Percentiles rank a stretch among this genome's conserved stretches.
phyloP scores from a whole-genome alignment of 1,140 invertebrate genomes.

The Akabosia matsudoensis region DNA sequence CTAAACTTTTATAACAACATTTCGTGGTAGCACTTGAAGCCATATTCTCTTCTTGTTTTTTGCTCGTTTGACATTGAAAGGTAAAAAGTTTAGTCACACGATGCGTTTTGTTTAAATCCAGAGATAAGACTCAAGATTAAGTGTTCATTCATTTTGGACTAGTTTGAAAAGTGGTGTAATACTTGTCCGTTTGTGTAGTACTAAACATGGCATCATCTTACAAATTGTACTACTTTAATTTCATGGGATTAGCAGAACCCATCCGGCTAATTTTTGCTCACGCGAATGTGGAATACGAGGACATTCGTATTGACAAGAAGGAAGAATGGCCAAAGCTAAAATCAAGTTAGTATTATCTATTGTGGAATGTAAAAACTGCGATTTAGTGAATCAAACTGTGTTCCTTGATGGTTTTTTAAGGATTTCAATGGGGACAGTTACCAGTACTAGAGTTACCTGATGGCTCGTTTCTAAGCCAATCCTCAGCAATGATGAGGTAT shows the following conservation, averaged over 20 bases:
- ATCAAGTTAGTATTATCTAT: slow-evolving; percentile 50
- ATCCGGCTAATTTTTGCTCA: slow-evolving; percentile 53
- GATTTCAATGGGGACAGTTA: neutral
- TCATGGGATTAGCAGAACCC: slow-evolving; percentile 54
- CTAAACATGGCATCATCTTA: slow-evolving; percentile 40
- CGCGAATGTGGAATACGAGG: slow-evolving; percentile 52
- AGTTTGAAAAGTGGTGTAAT: too few relatives aligned
- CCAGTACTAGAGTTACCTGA: slow-evolving; percentile 29
- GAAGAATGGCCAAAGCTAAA: slow-evolving; percentile 51
- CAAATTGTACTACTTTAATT: slow-evolving; percentile 52
- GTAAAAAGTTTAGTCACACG: too few relatives aligned
- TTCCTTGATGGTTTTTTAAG: neutral
- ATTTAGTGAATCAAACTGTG: neutral
- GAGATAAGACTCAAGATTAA: too few relatives aligned
- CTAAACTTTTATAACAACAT: too few relatives aligned
- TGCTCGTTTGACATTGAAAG: too few relatives aligned
- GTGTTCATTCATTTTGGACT: neutral
- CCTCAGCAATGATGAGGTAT: slow-evolving; percentile 13
- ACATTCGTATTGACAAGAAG: slow-evolving; percentile 47
- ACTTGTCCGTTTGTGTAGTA: neutral
- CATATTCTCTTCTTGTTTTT: too few relatives aligned
- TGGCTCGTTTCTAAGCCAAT: neutral
- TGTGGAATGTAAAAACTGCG: neutral
- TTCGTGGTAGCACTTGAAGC: too few relatives aligned
- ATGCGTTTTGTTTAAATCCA: too few relatives aligned